These are phyloP conservation scores for Antennarius maculatus DNA, from an alignment of 2,797 vertebrate genomes.

Conservation along the genomic window DNA sequence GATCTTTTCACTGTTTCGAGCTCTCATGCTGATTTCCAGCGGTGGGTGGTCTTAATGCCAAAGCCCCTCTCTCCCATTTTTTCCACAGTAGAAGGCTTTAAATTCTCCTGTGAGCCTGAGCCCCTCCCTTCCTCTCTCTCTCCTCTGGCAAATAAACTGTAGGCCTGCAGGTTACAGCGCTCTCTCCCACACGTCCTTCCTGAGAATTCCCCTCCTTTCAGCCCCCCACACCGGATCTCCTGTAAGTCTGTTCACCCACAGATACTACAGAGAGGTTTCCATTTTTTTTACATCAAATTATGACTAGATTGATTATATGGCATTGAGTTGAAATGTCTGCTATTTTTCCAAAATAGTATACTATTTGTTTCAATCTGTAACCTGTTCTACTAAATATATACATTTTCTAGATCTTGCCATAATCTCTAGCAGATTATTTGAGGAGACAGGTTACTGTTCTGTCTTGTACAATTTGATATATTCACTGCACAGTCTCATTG, in stretches of 20 bases:
- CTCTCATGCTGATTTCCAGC: not conserved
- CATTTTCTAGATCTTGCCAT: not conserved
- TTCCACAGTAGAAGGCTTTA: constrained; percentile 1
- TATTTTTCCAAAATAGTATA: not conserved
- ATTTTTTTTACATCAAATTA: not conserved
- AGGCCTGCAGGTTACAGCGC: not conserved
- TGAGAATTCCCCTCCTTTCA: constrained; percentile 1
- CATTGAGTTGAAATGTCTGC: not conserved
- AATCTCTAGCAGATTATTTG: too few species aligned
- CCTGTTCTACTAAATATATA: not conserved
- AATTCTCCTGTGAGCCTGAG: not conserved
- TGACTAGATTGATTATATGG: constrained; percentile 1
- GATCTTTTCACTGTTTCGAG: not conserved
- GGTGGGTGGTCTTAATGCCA: not conserved
- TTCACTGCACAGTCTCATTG: not conserved
- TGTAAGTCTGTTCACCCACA: not conserved
- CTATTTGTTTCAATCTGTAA: not conserved
- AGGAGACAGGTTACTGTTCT: not conserved
- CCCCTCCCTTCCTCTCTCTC: constrained; percentile 22
- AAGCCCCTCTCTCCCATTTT: not conserved
- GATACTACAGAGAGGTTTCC: not conserved
- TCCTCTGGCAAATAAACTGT: not conserved
- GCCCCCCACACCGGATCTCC: not conserved
- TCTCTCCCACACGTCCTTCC: constrained; percentile 9
- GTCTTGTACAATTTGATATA: not conserved